These are phyloP conservation scores for Boloria euphrosyne DNA, from an alignment of 2,888 invertebrate genomes.

Conservation along the genomic window DNA sequence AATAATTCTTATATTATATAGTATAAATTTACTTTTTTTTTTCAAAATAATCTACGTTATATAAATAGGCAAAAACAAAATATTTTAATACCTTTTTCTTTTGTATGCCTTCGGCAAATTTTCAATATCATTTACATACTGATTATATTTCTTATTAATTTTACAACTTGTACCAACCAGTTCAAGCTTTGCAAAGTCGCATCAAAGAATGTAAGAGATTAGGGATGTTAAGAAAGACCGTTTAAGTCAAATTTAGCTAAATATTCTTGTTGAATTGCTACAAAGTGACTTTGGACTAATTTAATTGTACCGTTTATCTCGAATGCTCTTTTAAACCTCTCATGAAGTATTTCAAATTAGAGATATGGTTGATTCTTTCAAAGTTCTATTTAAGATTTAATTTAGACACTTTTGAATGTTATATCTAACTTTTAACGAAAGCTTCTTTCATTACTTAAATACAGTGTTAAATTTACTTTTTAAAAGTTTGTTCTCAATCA, in stretches of 20 bases:
- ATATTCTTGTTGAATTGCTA: constrained; percentile 29
- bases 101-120: too few relatives aligned
- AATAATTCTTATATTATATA: too few relatives aligned
- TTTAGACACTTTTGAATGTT: too few relatives aligned
- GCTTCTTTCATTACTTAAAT: too few relatives aligned
- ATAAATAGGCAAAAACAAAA: too few relatives aligned
- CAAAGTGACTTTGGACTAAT: constrained; percentile 29
- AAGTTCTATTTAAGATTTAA: background rate
- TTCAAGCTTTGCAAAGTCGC: constrained; percentile 26
- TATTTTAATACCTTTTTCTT: too few relatives aligned
- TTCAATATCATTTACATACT: too few relatives aligned
- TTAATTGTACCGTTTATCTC: constrained; percentile 30
- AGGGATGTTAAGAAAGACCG: constrained; percentile 30
- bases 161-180: constrained; percentile 13
- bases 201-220: constrained; percentile 33
- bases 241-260: constrained; percentile 34
- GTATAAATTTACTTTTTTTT: too few relatives aligned
- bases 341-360: constrained; percentile 14
- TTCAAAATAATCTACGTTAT: too few relatives aligned
- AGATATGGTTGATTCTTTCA: constrained; percentile 20
- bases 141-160: background rate
- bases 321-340: constrained; percentile 13
- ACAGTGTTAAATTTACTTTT: too few relatives aligned
- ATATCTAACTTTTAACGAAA: too few relatives aligned
- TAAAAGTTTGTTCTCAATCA: too few relatives aligned